Percentiles rank a stretch among this genome's conserved stretches.
Evolutionary conservation across 2,113 vertebrate genomes (phyloP).

Genomic region (Leptobrachium ailaonicum): DNA sequence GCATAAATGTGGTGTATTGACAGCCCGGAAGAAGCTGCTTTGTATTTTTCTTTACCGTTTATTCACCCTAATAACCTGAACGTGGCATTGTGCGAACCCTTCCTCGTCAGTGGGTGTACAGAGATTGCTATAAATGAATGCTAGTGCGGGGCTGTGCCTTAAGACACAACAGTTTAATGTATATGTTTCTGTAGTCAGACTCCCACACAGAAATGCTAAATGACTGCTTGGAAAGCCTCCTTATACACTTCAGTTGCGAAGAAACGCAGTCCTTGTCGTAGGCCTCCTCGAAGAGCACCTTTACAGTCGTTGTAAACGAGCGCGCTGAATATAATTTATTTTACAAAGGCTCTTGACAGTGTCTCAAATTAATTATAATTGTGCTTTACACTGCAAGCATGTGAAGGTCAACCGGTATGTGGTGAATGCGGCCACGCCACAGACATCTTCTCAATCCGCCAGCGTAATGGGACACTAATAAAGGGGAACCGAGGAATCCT

Average conservation of each 20-base stretch:
- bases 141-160: background rate
- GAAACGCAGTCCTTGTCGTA: background rate
- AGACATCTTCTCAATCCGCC: no score
- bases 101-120: conserved; percentile 5
- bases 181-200: background rate
- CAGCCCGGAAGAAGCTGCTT: no score
- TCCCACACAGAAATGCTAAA: background rate
- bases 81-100: background rate
- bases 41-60: background rate
- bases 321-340: background rate
- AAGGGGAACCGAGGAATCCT: no score
- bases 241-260: background rate
- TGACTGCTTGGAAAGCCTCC: background rate
- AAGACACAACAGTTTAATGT: background rate
- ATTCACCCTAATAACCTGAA: background rate
- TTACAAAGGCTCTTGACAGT: background rate
- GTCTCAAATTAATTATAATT: background rate
- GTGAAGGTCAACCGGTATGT: no score
- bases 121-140: background rate
- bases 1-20: no score
- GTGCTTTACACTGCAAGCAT: no score
- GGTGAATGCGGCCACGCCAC: no score
- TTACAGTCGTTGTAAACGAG: background rate
- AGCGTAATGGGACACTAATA: no score
- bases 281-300: background rate